Conservation (phyloP, 2,888 invertebrate genomes). For the Dynastes hyllus region DNA sequence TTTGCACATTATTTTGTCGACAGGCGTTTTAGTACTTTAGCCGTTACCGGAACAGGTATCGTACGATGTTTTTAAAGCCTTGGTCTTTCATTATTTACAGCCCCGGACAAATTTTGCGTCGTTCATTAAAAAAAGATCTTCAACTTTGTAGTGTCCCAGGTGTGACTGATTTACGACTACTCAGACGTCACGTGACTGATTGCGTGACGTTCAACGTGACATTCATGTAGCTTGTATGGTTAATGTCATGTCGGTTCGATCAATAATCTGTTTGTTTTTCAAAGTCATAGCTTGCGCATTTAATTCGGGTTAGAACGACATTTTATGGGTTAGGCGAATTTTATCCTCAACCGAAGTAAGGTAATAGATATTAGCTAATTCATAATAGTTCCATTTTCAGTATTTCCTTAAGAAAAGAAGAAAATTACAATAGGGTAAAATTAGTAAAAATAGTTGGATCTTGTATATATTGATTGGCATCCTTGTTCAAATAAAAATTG, state of each 20-base stretch:
- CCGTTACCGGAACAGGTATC: too few species aligned
- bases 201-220: conserved; percentile 62
- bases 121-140: conserved; percentile 66
- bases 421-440: too few species aligned
- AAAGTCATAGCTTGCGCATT: neutral
- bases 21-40: too few species aligned
- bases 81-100: too few species aligned
- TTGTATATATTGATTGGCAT: too few species aligned
- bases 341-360: too few species aligned
- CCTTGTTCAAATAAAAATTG: too few species aligned
- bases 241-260: conserved; percentile 26
- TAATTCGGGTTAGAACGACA: neutral
- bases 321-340: neutral
- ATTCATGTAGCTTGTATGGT: conserved; percentile 51
- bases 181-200: conserved; percentile 62
- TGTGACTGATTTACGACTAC: conserved; percentile 69
- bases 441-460: too few species aligned
- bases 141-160: conserved; percentile 68
- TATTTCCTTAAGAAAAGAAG: too few species aligned
- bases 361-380: too few species aligned
- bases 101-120: conserved; percentile 65
- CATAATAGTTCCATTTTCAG: too few species aligned
- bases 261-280: conserved; percentile 11
- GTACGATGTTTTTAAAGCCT: conserved; percentile 53
- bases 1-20: too few species aligned